Base-by-base conservation (phyloP, 1,140 invertebrate genomes). In the Ceratosolen solmsi region DNA sequence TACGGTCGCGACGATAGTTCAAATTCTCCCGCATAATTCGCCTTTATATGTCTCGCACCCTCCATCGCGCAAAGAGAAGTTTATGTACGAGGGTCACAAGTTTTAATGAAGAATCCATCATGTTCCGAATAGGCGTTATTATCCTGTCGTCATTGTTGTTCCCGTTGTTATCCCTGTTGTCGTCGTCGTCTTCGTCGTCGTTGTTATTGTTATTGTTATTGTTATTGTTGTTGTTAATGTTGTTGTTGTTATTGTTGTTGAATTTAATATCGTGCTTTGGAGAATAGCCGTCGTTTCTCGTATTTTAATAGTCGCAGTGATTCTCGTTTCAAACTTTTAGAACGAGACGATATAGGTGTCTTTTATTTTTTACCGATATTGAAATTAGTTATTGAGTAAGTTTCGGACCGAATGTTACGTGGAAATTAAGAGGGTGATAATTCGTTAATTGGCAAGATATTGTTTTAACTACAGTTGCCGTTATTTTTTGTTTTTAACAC, bases 31-130 rank as follows among this genome's bases (percentile, higher is more conserved):
- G 27, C 22, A 20, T 63, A 4, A 33, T 70, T 78, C 76, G 22
- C 0, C 70, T 70, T 81, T 81, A 81, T 58, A 75, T 38, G 75
- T 81, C 72, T 76, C 71, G 63, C 63, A 65, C 2, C 1, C 17
- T 36, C 15, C 30, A 20, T 15, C 33, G 33, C 9, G 15, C 30
- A 65, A 51, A 17, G 41, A 46, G 25, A 38, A 74, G 72, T 74
- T 74, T 74, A 58, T 74, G 20, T 4, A 46, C 71, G 49, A 54
- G 27, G 27, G 71, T 54, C 20, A 17, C 74, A 82, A 82, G 80
- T 82, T 82, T 82, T 82, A 82, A 82, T 82, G 80, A 82, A 77
- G 74, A 82, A 82, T 77, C 80, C 80, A 77, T 82, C 80, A 82
- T 77, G 74, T 56, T 54, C 15, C 30, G 22, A 65, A 25, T 27